Evolutionary conservation across 2,113 vertebrate species (phyloP), one percentile per base, ranked within the genome.

Genomic region (Psephotus haematonotus): DNA sequence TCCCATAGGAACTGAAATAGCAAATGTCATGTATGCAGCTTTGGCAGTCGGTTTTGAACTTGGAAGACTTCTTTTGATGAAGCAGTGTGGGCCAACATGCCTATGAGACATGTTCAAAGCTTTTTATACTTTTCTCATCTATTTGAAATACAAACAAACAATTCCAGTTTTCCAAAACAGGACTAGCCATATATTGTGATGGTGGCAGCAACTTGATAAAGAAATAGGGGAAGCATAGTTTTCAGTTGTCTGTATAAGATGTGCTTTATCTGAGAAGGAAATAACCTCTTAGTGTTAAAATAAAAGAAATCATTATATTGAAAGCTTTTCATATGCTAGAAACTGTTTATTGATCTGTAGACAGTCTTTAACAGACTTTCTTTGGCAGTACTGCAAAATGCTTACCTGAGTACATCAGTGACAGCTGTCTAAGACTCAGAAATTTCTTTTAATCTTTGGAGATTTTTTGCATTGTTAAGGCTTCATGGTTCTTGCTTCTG

Each of bases 11-110:
- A 85, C 81, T 79, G 52, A 95, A 97, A 92, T 89, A 92, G 86
- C 91, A 92, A 92, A 96, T 95, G 91, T 96, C 93, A 92, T 84
- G 80, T 93, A 72, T 95, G 62, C 77, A 89, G 93, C 46, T 81
- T 96, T 95, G 95, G 96, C 93, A 97, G 96, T 62, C 52, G 63
- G n/a, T 93, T 94, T 87, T 94, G 90, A 92, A 95, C 86, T 96
- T 94, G 93, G 91, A 94, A 91, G 88, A 75, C 86, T 95, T 90
- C 68, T 92, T 90, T 78, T 91, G 80, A 69, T 90, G 62, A 65
- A 84, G 41, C 23, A 44, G 19, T 46, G 50, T 89, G 69, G 86
- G 88, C 90, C 92, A 94, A 64, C 52, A 65, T 69, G 90, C 82
- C 65, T 95, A 9, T 72, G 86, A 96, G 86, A 96, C 64, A 74